Evolutionary conservation across 2,888 invertebrate species (phyloP).

Genomic region (Lacanobia wlatinum): DNA sequence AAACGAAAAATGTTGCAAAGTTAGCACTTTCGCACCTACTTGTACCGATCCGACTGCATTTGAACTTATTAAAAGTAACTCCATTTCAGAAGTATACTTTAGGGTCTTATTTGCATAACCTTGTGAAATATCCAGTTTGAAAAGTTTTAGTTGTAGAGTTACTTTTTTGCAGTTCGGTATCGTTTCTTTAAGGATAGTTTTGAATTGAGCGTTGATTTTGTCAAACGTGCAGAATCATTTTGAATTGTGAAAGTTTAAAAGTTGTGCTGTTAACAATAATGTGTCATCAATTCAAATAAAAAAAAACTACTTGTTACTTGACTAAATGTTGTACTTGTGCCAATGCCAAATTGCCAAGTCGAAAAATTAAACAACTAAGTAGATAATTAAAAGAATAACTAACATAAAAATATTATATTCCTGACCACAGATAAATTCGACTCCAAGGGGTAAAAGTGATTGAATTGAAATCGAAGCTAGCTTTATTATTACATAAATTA

Average conservation of each 20-base stretch:
- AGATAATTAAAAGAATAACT: too few species aligned
- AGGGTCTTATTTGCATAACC: constrained; percentile 67
- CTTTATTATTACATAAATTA: too few species aligned
- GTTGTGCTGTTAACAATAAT: not conserved
- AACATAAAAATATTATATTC: too few species aligned
- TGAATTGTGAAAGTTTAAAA: not conserved
- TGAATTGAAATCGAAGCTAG: constrained; percentile 2
- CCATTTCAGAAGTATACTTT: constrained; percentile 67
- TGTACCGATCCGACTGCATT: constrained; percentile 64
- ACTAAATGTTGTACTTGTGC: too few species aligned
- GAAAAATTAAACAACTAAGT: not conserved
- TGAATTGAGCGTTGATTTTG: constrained; percentile 21
- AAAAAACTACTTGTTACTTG: not conserved
- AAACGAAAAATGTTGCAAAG: constrained; percentile 74
- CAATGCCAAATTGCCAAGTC: not conserved
- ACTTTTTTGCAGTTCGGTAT: constrained; percentile 38
- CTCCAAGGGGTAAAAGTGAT: not conserved
- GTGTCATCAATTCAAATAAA: not conserved
- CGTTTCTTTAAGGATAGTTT: constrained; percentile 30
- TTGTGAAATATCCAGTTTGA: constrained; percentile 62
- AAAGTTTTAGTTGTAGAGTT: constrained; percentile 52
- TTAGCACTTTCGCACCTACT: constrained; percentile 72
- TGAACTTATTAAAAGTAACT: constrained; percentile 72
- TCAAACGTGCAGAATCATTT: not conserved
- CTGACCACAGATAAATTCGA: too few species aligned